Evolutionary conservation across 1,140 invertebrate genomes (phyloP).

Genomic region (Spodoptera litura): DNA sequence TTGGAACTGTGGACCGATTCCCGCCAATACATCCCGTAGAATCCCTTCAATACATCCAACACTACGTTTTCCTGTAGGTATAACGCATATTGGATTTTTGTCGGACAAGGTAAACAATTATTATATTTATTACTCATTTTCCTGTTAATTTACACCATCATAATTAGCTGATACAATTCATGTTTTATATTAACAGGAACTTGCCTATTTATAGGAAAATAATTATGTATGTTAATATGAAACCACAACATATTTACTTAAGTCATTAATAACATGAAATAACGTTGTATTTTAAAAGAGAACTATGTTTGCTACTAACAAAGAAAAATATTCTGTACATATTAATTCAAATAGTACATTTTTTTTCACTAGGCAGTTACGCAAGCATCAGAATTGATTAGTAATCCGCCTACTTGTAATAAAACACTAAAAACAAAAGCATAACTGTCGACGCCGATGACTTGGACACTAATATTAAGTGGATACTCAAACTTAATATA

Average conservation of each 20-base stretch:
- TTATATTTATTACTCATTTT: slow-evolving; percentile 29
- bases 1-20: not conserved
- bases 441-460: not conserved
- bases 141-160: slow-evolving; percentile 15
- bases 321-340: too few species aligned
- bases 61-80: slow-evolving; percentile 12
- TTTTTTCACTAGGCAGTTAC: too few species aligned
- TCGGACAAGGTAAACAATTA: slow-evolving; percentile 27
- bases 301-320: too few species aligned
- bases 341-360: too few species aligned
- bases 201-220: slow-evolving; percentile 15
- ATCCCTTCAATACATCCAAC: not conserved
- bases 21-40: not conserved
- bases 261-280: not conserved
- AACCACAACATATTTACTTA: not conserved
- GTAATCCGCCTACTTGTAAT: too few species aligned
- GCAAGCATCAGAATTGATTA: too few species aligned
- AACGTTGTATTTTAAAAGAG: too few species aligned
- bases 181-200: slow-evolving; percentile 22
- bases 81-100: slow-evolving; percentile 21
- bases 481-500: slow-evolving; percentile 44
- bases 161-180: slow-evolving; percentile 26
- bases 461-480: slow-evolving; percentile 12
- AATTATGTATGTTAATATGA: not conserved
- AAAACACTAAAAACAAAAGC: slow-evolving; percentile 20